A percentile compares a stretch with the other conserved stretches of the same genome.
These are phyloP conservation scores for Liopterus haemorrhoidalis DNA, from an alignment of 2,888 invertebrate genomes.

Conservation along the genomic window DNA sequence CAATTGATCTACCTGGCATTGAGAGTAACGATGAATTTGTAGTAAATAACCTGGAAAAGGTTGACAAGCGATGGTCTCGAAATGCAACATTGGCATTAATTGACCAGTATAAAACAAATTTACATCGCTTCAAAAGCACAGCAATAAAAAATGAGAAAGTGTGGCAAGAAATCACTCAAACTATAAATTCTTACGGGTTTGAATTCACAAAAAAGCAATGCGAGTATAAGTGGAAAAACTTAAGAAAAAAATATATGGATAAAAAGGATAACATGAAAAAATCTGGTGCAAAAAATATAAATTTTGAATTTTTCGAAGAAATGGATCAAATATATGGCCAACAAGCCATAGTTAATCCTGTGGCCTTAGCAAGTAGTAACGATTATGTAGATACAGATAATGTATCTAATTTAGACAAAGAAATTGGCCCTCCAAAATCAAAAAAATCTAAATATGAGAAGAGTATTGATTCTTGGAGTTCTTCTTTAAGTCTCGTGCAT, in stretches of 20 bases:
- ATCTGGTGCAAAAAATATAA: too few relatives aligned
- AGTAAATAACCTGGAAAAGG: too few relatives aligned
- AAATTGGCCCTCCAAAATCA: neutral
- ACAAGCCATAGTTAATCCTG: neutral
- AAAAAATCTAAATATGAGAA: conserved; percentile 1
- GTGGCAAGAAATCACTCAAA: neutral
- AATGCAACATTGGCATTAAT: conserved; percentile 4
- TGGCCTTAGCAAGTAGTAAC: neutral
- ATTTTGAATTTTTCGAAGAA: too few relatives aligned
- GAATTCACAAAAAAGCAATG: conserved; percentile 2
- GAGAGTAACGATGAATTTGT: too few relatives aligned
- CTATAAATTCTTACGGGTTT: conserved; percentile 2
- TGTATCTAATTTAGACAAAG: neutral
- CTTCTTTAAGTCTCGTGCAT: neutral
- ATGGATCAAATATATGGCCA: too few relatives aligned
- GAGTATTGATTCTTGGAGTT: neutral
- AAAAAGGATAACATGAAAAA: too few relatives aligned
- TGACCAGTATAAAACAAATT: conserved; percentile 2
- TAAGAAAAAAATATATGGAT: too few relatives aligned
- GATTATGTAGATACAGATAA: neutral
- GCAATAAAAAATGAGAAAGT: neutral
- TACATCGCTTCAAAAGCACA: conserved; percentile 3
- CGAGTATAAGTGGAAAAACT: neutral
- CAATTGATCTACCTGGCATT: too few relatives aligned
- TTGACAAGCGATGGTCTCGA: too few relatives aligned